Conservation (phyloP, 2,113 vertebrate genomes). For the Merops nubicus region DNA sequence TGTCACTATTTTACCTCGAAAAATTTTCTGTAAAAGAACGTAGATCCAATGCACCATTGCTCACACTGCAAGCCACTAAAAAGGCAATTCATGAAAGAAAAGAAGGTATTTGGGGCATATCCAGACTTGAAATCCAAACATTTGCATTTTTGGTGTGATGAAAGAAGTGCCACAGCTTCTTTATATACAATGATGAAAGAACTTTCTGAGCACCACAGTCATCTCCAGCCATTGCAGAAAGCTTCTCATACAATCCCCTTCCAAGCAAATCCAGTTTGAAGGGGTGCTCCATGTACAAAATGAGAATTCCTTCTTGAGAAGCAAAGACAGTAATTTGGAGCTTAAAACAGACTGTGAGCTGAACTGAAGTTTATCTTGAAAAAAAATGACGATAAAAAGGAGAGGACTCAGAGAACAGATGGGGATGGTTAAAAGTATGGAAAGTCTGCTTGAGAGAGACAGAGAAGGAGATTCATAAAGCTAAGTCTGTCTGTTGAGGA, state of each 20-base stretch:
- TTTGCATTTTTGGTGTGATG: neutral
- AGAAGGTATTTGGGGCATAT: neutral
- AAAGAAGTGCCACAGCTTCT: neutral
- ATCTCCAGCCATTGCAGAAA: neutral
- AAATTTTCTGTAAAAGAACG: neutral
- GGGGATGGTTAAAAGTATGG: neutral
- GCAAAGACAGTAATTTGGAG: neutral
- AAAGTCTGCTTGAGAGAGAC: neutral
- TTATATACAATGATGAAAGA: neutral
- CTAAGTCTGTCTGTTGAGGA: neutral
- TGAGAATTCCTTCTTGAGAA: neutral
- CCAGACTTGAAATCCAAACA: neutral
- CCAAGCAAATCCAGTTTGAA: neutral
- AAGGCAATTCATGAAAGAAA: neutral
- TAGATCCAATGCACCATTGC: neutral
- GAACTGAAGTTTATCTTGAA: neutral
- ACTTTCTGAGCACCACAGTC: neutral
- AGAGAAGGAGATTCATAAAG: neutral
- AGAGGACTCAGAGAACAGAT: neutral
- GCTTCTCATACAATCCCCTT: neutral
- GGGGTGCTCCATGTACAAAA: fast-evolving
- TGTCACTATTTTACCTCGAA: neutral
- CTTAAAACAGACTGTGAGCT: neutral
- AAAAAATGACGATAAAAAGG: neutral
- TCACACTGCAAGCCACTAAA: neutral